A percentile compares a stretch with the other conserved stretches of the same genome.
Conservation (phyloP, 2,888 invertebrate species). For the Leptogaster cylindrica region DNA sequence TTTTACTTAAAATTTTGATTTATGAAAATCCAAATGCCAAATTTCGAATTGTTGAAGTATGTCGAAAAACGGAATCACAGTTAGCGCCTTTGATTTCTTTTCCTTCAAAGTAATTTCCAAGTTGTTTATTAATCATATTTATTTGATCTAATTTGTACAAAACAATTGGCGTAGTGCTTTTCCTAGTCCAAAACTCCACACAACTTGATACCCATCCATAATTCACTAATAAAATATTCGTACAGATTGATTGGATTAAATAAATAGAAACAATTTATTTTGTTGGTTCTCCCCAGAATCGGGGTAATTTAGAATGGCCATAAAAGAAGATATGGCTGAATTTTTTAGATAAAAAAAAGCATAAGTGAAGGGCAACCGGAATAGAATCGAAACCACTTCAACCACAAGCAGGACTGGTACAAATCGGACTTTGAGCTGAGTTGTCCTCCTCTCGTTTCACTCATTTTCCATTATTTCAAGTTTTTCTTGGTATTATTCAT, state of each 20-base stretch:
- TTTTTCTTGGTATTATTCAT: constrained; percentile 47
- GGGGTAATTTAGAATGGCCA: constrained; percentile 46
- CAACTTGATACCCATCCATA: constrained; percentile 2
- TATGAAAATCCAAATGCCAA: too few species aligned
- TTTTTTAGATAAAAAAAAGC: constrained; percentile 43
- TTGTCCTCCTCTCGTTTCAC: constrained; percentile 40
- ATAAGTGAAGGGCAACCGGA: neutral
- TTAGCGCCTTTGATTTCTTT: too few species aligned
- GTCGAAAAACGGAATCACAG: too few species aligned
- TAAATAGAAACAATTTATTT: constrained; percentile 46
- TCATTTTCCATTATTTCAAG: constrained; percentile 45
- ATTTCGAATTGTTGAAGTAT: too few species aligned
- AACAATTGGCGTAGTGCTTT: too few species aligned
- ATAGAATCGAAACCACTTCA: neutral
- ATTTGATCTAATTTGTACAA: too few species aligned
- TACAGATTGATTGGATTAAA: constrained; percentile 48
- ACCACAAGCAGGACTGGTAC: constrained; percentile 1
- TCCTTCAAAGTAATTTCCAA: too few species aligned
- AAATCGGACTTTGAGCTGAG: constrained; percentile 28
- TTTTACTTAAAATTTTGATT: too few species aligned
- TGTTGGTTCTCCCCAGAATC: constrained; percentile 32
- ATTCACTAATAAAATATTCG: constrained; percentile 40
- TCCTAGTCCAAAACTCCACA: too few species aligned
- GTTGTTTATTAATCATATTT: too few species aligned
- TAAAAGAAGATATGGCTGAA: constrained; percentile 46